Percentiles rank a stretch among this genome's conserved stretches.
Conservation (phyloP, 2,888 invertebrate species). For the Cephus sareptanus region DNA sequence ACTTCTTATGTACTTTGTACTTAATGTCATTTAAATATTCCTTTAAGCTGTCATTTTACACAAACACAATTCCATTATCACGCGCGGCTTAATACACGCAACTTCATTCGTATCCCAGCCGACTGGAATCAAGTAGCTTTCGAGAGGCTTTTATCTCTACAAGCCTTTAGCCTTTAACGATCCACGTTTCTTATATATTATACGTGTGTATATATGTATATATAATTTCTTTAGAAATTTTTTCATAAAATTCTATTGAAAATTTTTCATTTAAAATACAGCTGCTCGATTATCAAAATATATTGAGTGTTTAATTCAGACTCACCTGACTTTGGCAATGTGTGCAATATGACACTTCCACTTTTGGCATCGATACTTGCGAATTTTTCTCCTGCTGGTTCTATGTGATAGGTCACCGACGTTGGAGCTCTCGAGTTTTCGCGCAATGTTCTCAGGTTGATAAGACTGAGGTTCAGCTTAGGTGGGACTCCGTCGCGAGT, state of each 20-base stretch:
- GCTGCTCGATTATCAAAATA: neutral
- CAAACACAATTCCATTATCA: neutral
- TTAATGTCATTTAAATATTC: neutral
- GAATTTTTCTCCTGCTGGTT: slow-evolving; percentile 36
- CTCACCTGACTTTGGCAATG: slow-evolving; percentile 45
- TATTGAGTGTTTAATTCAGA: neutral
- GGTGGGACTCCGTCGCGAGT: slow-evolving; percentile 31
- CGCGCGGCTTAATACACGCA: neutral
- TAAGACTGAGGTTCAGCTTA: slow-evolving; percentile 37
- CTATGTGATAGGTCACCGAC: slow-evolving; percentile 44
- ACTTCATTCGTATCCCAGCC: neutral
- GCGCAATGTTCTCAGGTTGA: slow-evolving; percentile 49
- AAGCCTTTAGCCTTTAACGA: neutral
- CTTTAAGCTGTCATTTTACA: neutral
- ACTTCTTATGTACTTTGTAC: neutral
- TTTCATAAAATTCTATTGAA: neutral
- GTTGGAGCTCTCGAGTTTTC: slow-evolving; percentile 46
- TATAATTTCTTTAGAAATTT: neutral
- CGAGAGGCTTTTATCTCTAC: neutral
- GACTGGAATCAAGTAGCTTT: neutral
- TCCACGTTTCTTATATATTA: neutral
- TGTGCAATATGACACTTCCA: slow-evolving; percentile 36
- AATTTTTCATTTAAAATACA: neutral
- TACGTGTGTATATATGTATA: neutral
- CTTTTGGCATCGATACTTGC: slow-evolving; percentile 30